phyloP scores from a whole-genome alignment of 2,888 invertebrate species.

The Ormyrus rosae region DNA sequence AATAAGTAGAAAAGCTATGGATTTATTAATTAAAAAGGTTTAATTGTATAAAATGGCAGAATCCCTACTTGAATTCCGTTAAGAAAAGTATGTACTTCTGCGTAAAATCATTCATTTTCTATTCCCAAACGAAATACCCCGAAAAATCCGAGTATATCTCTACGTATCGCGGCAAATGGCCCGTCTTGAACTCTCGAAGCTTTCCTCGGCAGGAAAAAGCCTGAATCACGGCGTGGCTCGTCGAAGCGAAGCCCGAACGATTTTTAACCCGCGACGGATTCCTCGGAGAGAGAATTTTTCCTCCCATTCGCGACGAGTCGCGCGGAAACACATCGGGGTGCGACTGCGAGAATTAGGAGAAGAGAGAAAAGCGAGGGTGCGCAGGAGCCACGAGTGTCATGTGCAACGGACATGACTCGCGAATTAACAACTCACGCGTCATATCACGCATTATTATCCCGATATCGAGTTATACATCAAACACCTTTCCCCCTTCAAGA shows the following conservation, averaged over 20 bases:
- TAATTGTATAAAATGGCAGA: no score
- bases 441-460: constrained; percentile 73
- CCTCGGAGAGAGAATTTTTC: constrained; percentile 22
- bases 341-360: constrained; percentile 21
- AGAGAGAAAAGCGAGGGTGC: constrained; percentile 11
- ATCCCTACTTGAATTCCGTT: no score
- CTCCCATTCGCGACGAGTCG: constrained; percentile 62
- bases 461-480: constrained; percentile 73
- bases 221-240: not conserved
- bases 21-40: no score
- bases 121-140: not conserved
- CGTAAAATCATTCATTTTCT: no score
- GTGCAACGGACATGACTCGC: constrained; percentile 67
- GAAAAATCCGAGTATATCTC: constrained; percentile 1
- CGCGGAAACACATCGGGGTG: constrained; percentile 59
- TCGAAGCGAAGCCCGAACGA: constrained; percentile 16
- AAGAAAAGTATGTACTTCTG: no score
- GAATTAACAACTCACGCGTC: constrained; percentile 73
- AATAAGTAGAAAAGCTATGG: no score
- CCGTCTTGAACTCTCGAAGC: not conserved
- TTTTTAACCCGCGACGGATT: constrained; percentile 38
- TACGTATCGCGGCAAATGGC: not conserved
- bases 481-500: constrained; percentile 63
- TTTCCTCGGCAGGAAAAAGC: not conserved
- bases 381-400: constrained; percentile 58